Evolutionary conservation across 2,797 vertebrate species (phyloP).

Genomic region (Gephyroberyx darwinii): DNA sequence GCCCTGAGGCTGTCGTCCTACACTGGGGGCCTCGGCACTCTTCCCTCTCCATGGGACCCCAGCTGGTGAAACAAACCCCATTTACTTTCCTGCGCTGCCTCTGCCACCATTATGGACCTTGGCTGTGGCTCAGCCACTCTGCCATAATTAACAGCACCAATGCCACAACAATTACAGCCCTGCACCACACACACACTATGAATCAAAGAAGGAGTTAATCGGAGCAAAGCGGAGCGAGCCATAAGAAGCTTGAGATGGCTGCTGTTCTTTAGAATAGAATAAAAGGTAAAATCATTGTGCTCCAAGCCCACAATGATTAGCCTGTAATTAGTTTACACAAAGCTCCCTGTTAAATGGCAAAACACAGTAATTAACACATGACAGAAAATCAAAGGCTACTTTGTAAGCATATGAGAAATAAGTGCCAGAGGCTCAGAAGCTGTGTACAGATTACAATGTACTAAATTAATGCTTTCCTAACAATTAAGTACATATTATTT

Average conservation of each 20-base stretch:
- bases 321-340: slow-evolving; percentile 99
- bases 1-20: slow-evolving; percentile 89
- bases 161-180: slow-evolving; percentile 97
- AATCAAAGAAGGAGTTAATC: slow-evolving; percentile 94
- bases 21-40: slow-evolving; percentile 88
- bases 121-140: slow-evolving; percentile 98
- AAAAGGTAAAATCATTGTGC: slow-evolving; percentile 93
- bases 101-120: slow-evolving; percentile 95
- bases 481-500: slow-evolving; percentile 70
- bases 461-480: slow-evolving; percentile 90
- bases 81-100: slow-evolving; percentile 94
- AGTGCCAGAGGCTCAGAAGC: slow-evolving; percentile 90
- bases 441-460: slow-evolving; percentile 89
- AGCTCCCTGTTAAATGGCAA: slow-evolving; percentile 98
- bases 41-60: slow-evolving; percentile 94
- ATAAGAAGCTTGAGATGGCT: slow-evolving; percentile 88
- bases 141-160: slow-evolving; percentile 98
- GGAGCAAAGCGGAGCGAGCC: slow-evolving; percentile 89
- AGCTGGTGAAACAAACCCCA: slow-evolving; percentile 98
- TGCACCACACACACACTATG: slow-evolving; percentile 86
- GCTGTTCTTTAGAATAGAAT: slow-evolving; percentile 88
- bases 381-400: slow-evolving; percentile 99
- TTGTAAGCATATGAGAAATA: slow-evolving; percentile 97
- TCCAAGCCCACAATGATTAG: slow-evolving; percentile 96
- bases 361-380: slow-evolving; percentile 98